A percentile compares a stretch with the other conserved stretches of the same genome.
phyloP scores from a whole-genome alignment of 2,797 vertebrate genomes.

The Myripristis murdjan region DNA sequence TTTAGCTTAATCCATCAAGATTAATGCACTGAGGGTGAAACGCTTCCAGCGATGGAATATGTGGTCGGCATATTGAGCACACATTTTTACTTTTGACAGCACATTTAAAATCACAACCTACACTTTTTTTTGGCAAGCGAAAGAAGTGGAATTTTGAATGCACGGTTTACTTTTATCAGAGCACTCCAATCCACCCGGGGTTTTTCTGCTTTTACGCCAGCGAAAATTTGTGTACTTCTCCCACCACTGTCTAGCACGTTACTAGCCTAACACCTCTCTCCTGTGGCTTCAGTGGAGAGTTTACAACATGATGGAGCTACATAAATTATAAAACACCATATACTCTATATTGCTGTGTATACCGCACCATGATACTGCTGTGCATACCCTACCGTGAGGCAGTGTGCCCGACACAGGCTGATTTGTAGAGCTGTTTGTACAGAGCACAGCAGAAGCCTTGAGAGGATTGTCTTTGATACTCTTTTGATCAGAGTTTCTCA shows the following conservation, averaged over 20 bases:
- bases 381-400: neutral
- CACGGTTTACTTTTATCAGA: conserved; percentile 8
- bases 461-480: conserved; percentile 7
- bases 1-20: conserved; percentile 15
- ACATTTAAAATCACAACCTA: conserved; percentile 15
- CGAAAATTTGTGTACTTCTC: neutral
- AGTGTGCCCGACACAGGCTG: neutral
- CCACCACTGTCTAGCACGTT: neutral
- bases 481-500: conserved; percentile 12
- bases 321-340: neutral
- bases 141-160: neutral
- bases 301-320: neutral
- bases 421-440: neutral
- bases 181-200: neutral
- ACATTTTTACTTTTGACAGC: conserved; percentile 29
- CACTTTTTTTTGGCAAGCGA: neutral
- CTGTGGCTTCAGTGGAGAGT: neutral
- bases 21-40: conserved; percentile 22
- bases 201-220: neutral
- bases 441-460: neutral
- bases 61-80: conserved; percentile 8
- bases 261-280: neutral
- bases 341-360: neutral
- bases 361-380: neutral
- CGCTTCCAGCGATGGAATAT: conserved; percentile 14